Evolutionary conservation across 2,113 vertebrate genomes (phyloP).

Genomic region (Gnathonemus echidnorhynchus): DNA sequence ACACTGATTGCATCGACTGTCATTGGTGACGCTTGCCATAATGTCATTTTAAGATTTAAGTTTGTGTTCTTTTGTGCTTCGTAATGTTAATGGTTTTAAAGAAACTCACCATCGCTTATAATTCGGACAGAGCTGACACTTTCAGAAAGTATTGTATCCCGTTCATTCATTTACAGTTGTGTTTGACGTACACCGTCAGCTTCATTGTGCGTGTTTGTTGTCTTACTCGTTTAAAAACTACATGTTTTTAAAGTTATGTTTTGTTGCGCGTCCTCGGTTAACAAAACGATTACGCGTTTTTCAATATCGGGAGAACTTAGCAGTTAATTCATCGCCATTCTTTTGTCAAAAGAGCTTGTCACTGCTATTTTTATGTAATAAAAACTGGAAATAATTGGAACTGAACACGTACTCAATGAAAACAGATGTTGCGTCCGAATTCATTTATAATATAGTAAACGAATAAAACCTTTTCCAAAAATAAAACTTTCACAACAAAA

Average conservation of each 20-base stretch:
- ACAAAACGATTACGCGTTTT: not conserved
- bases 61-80: slow-evolving; percentile 59
- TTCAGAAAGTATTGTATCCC: not conserved
- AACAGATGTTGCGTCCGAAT: not conserved
- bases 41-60: slow-evolving; percentile 33
- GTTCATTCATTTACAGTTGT: not conserved
- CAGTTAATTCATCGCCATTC: not conserved
- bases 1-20: slow-evolving; percentile 43
- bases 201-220: not conserved
- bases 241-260: not conserved
- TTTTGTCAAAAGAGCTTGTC: not conserved
- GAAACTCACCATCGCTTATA: not conserved
- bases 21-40: slow-evolving; percentile 36
- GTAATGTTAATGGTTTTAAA: not conserved
- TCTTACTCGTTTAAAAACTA: not conserved
- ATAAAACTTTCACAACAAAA: not conserved
- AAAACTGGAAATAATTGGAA: not conserved
- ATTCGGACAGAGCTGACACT: not conserved
- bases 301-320: not conserved
- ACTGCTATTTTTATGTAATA: not conserved
- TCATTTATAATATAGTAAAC: not conserved
- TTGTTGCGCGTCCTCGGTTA: not conserved
- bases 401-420: not conserved
- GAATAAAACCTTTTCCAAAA: not conserved
- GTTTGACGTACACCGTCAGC: not conserved